Evolutionary conservation across 2,888 invertebrate genomes (phyloP).

Genomic region (Tuberolachnus salignus): DNA sequence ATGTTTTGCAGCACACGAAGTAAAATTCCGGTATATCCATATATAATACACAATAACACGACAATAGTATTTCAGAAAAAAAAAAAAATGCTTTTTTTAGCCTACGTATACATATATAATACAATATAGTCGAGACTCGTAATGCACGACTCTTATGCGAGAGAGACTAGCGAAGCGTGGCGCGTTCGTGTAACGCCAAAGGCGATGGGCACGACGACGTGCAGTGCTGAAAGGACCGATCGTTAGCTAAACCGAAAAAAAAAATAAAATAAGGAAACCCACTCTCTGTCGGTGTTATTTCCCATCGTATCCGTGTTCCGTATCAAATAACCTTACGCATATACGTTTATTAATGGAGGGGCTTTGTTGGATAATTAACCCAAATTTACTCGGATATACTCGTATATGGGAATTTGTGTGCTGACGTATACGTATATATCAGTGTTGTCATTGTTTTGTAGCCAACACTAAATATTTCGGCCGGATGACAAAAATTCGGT

Average conservation of each 20-base stretch:
- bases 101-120: background rate
- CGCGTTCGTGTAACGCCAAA: constrained; percentile 50
- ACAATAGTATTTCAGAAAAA: constrained; percentile 14
- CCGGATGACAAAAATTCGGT: too few relatives aligned
- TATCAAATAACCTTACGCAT: constrained; percentile 33
- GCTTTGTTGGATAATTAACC: constrained; percentile 19
- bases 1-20: background rate
- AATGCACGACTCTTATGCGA: constrained; percentile 44
- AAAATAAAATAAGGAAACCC: constrained; percentile 23
- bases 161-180: constrained; percentile 48
- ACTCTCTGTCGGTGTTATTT: constrained; percentile 20
- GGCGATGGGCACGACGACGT: constrained; percentile 39
- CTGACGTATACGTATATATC: too few relatives aligned
- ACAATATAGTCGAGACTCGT: constrained; percentile 7
- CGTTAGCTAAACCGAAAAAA: constrained; percentile 43
- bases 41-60: constrained; percentile 1
- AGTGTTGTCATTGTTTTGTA: too few relatives aligned
- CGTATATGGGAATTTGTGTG: too few relatives aligned
- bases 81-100: constrained; percentile 28
- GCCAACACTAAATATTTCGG: too few relatives aligned
- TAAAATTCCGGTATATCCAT: background rate
- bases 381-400: background rate
- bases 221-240: constrained; percentile 47
- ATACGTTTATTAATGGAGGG: background rate
- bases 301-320: constrained; percentile 1